A percentile compares a stretch with the other conserved stretches of the same genome.
Conservation (phyloP, 2,888 invertebrate species). For the Trichacis sp. region DNA sequence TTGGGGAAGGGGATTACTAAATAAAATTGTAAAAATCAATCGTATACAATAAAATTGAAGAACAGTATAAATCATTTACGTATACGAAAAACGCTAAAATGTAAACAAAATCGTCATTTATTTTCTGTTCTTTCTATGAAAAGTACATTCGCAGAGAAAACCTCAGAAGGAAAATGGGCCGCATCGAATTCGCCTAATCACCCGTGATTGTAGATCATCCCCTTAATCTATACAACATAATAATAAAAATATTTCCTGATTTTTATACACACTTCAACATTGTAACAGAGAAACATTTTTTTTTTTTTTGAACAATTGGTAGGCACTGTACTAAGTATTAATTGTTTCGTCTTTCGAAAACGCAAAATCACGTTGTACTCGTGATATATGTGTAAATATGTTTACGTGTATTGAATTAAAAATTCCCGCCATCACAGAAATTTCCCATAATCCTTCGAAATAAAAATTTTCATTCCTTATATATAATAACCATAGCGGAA, state of each 20-base stretch:
- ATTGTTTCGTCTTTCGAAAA: conserved; percentile 53
- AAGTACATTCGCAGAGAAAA: conserved; percentile 18
- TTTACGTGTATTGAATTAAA: too few relatives aligned
- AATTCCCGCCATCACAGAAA: too few relatives aligned
- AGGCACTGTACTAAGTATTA: conserved; percentile 55
- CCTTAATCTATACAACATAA: conserved; percentile 27
- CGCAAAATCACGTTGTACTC: conserved; percentile 56
- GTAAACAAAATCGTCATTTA: conserved; percentile 15
- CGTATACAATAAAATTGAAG: too few relatives aligned
- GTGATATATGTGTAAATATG: too few relatives aligned
- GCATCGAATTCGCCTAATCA: not conserved
- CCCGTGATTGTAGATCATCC: not conserved
- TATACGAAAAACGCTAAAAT: not conserved
- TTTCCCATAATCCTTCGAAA: too few relatives aligned
- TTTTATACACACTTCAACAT: conserved; percentile 41
- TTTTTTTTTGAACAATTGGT: conserved; percentile 45
- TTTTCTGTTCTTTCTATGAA: conserved; percentile 8
- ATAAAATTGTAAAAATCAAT: too few relatives aligned
- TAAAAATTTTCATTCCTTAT: too few relatives aligned
- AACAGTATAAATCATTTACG: too few relatives aligned
- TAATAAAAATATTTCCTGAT: conserved; percentile 35
- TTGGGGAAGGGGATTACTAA: too few relatives aligned
- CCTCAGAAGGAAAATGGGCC: not conserved
- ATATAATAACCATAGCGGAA: too few relatives aligned
- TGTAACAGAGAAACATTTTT: conserved; percentile 47